A percentile compares a stretch with the other conserved stretches of the same genome.
These are phyloP conservation scores for Antechinus flavipes DNA, from an alignment of 2,113 vertebrate genomes.

Conservation along the genomic window DNA sequence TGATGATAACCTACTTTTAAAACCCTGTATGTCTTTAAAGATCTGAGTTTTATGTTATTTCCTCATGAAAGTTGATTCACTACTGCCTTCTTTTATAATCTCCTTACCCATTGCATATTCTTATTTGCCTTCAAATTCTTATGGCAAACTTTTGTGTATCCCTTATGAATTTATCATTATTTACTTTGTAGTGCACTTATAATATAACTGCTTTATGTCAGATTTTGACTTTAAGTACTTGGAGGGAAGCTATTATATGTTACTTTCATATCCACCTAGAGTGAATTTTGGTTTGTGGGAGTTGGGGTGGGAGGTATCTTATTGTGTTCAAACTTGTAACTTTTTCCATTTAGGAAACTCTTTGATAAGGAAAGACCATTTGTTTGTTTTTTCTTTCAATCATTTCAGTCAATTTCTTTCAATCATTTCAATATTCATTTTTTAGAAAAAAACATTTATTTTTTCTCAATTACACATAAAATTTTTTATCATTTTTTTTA, in stretches of 20 bases:
- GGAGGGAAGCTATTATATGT: background rate
- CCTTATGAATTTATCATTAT: background rate
- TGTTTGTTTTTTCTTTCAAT: background rate
- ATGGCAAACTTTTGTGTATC: background rate
- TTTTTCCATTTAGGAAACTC: background rate
- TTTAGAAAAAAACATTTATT: background rate
- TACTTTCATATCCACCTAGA: background rate
- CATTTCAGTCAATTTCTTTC: background rate
- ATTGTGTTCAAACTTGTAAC: too few relatives aligned
- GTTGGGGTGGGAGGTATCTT: background rate
- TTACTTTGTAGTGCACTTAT: background rate
- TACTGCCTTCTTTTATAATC: rapidly evolving
- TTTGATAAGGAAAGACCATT: background rate
- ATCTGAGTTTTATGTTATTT: background rate
- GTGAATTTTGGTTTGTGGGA: background rate
- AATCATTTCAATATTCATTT: background rate
- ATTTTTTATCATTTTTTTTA: background rate
- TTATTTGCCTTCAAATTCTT: background rate
- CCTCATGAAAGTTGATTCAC: background rate
- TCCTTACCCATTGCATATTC: rapidly evolving
- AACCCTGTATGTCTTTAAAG: background rate
- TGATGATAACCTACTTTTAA: background rate
- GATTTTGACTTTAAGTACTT: background rate
- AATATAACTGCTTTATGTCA: background rate
- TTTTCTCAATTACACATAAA: background rate